These are phyloP conservation scores for Chloroceryle inda DNA, from an alignment of 2,797 vertebrate genomes.

Conservation along the genomic window DNA sequence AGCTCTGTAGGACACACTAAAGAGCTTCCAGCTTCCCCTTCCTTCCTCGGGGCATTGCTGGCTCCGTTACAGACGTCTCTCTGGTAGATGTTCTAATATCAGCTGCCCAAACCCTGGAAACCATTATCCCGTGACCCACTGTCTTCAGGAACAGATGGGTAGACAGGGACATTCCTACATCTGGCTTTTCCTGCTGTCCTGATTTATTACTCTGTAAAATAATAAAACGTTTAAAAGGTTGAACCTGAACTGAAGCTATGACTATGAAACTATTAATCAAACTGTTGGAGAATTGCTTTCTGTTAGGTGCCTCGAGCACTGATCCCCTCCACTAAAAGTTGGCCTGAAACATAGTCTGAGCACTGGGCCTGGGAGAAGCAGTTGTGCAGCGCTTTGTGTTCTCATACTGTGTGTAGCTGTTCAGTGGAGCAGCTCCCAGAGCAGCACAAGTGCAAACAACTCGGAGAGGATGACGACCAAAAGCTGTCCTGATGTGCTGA, in stretches of 20 bases:
- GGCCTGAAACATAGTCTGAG: conserved; percentile 28
- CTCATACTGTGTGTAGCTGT: neutral
- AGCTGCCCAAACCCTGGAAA: conserved; percentile 14
- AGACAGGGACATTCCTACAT: conserved; percentile 15
- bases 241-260: conserved; percentile 74
- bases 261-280: conserved; percentile 77
- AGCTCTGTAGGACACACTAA: neutral
- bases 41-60: neutral
- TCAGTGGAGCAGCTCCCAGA: neutral
- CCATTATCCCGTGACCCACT: neutral
- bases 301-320: conserved; percentile 46
- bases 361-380: neutral
- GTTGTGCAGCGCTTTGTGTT: neutral
- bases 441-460: neutral
- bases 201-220: conserved; percentile 77
- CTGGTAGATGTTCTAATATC: neutral
- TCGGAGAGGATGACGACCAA: neutral
- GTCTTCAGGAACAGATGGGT: conserved; percentile 11
- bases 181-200: conserved; percentile 64
- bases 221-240: conserved; percentile 78
- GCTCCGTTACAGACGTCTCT: neutral
- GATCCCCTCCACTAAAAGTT: conserved; percentile 56
- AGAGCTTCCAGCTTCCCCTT: neutral
- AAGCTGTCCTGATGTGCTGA: neutral
- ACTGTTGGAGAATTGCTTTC: conserved; percentile 63